Evolutionary conservation across 2,113 vertebrate species (phyloP), one percentile per base, ranked within the genome.

Genomic region (Sitta europaea): DNA sequence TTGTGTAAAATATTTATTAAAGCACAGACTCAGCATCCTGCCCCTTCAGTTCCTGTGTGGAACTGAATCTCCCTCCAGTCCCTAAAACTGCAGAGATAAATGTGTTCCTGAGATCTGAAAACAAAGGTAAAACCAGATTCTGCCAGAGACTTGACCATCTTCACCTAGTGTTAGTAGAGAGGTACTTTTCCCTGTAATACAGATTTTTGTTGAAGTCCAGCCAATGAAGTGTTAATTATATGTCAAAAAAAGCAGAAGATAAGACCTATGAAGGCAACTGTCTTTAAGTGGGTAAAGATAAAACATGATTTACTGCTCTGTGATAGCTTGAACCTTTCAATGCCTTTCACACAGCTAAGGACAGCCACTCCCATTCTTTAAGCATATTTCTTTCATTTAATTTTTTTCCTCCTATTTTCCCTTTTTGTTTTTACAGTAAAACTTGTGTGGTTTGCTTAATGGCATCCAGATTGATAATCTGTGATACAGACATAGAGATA

Each of bases 401-500:
- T 29, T 24, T 36, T 42, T 48, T 11, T 4, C 6, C 3, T 10
- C 2, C 5, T 5, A 13, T 20, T 29, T 14, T 27, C 0, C 1
- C 8, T 11, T 9, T 23, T 25, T 18, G 2, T 7, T 58, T 59
- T n/a, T 8, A 8, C 38, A 38, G 29, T 15, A 36, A 74, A 84
- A 67, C 2, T 59, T 6, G 1, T 1, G 10, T 29, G 17, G 20
- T 45, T 86, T 54, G n/a, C 23, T 47, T 65, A 58, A 66, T 36
- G 42, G 7, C 31, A 76, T 25, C 24, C 51, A 71, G 65, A 48
- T 19, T 33, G 48, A 38, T 57, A n/a, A 45, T 36, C 53, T 75
- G 27, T 1, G 1, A 27, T 65, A 36, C 15, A 70, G 43, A 29
- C 9, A n/a, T 10, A 36, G 1, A 40, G 19, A 35, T 5, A 48